Base-by-base conservation (phyloP, 2,888 invertebrate species). In the Hirudinaria manillensis region DNA sequence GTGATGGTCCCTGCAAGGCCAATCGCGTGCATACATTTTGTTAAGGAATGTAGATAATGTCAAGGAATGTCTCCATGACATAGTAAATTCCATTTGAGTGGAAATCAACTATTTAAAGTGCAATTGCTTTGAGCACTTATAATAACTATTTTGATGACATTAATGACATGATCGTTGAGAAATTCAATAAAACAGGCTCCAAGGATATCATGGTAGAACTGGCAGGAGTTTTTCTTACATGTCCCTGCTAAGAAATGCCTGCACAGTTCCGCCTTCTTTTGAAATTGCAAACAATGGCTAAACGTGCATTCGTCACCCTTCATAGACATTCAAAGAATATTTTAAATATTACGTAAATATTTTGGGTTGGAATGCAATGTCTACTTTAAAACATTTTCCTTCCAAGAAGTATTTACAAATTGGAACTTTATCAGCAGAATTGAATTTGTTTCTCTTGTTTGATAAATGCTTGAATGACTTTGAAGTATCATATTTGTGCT, bases 1-100 rank as follows among this genome's bases (percentile, higher is more conserved):
- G 84, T 98, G 96, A 86, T 91, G 95, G 87, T 92, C 96, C 88
- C 96, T 96, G 87, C 97, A 97, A 27, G 97, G 97, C 85, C 95
- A 97, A 85, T 96, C 95, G 74, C 82, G 75, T 76, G 74, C n/a
- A 66, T 24, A 19, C 45, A 45, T 45, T 16, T 45, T 45, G 45
- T 10, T 32, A 34, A 70, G 34, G 38, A 34, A 51, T 10, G 68
- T 27, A 45, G 24, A 10, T 55, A 24, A 68, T 19, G 24, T 0
- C 19, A 73, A 32, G 16, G 10, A 32, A 32, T 36, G 21, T 19
- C 19, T 32, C 70, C 27, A 21, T 32, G 19, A 19, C 13, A 70
- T n/a, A n/a, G n/a, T n/a, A n/a, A n/a, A n/a, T n/a, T n/a, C n/a
- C 45, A 7, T 45, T 1, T 45, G 45, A 45, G 45, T 45, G 3